Percentiles rank a stretch among this genome's conserved stretches.
phyloP scores from a whole-genome alignment of 2,888 invertebrate species.

The Tridacna crocea region DNA sequence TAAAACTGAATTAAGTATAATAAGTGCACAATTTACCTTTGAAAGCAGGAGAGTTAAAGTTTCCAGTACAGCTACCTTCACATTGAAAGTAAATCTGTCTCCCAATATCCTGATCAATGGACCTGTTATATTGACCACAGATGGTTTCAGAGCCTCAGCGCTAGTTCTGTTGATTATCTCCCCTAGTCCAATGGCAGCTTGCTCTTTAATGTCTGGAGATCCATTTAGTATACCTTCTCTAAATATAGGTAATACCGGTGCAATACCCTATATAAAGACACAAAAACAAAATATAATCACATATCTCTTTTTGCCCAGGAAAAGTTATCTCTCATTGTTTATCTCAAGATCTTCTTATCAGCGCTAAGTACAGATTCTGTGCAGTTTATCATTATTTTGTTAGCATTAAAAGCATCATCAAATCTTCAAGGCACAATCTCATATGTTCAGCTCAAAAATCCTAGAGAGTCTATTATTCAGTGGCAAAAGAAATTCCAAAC shows the following conservation, averaged over 20 bases:
- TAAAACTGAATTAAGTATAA: no score
- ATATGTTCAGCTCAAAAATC: no score
- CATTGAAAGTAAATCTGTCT: constrained; percentile 95
- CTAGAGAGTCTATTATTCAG: no score
- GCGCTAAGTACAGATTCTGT: no score
- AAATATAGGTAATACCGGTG: constrained; percentile 96
- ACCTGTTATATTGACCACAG: constrained; percentile 98
- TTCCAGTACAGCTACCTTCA: constrained; percentile 98
- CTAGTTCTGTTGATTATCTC: constrained; percentile 93
- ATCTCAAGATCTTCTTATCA: no score
- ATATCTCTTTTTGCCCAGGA: no score
- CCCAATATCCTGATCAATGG: constrained; percentile 98
- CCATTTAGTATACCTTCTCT: constrained; percentile 98
- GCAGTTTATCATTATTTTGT: no score
- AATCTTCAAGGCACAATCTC: no score
- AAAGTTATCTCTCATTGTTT: background rate
- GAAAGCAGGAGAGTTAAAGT: constrained; percentile 95
- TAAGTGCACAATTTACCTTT: constrained; percentile 87
- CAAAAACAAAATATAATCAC: background rate
- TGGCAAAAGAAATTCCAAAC: no score
- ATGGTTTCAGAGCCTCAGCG: constrained; percentile 94
- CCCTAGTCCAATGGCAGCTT: constrained; percentile 95
- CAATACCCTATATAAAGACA: constrained; percentile 89
- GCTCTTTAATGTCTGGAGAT: constrained; percentile 97
- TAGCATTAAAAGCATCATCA: no score